Evolutionary conservation across 2,797 vertebrate genomes (phyloP).

Genomic region (Peromyscus eremicus): DNA sequence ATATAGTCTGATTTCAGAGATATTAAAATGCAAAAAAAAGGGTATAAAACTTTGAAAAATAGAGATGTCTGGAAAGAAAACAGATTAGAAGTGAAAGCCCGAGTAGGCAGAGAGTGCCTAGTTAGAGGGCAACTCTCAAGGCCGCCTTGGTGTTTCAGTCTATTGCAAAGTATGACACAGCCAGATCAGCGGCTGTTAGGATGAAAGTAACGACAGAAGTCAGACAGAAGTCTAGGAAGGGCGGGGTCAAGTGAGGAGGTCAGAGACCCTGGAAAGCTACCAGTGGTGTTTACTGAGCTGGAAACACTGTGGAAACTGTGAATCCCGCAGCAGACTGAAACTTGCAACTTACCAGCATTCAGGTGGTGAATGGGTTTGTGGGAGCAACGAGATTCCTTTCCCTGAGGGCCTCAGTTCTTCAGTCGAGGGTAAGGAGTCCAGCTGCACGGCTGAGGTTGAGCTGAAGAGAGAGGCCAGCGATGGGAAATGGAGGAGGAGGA

Average conservation of each 20-base stretch:
- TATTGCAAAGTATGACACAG: neutral
- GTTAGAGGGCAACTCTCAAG: neutral
- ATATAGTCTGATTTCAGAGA: conserved; percentile 4
- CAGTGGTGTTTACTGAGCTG: neutral
- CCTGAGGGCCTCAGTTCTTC: conserved; percentile 28
- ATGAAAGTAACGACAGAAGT: neutral
- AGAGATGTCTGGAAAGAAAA: neutral
- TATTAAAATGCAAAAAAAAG: neutral
- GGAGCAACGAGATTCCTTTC: neutral
- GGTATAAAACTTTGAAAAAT: neutral
- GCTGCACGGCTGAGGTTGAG: neutral
- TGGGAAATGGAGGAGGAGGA: neutral
- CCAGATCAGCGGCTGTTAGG: neutral
- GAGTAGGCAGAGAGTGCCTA: neutral
- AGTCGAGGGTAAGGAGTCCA: conserved; percentile 5
- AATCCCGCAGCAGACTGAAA: conserved; percentile 18
- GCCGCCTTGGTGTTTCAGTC: neutral
- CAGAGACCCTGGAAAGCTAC: neutral
- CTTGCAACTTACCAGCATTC: conserved; percentile 31
- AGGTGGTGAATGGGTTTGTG: conserved; percentile 42
- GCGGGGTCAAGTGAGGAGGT: neutral
- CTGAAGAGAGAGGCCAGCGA: neutral
- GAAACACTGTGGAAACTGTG: neutral
- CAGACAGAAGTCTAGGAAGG: neutral
- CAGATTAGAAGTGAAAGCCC: neutral